A percentile compares a stretch with the other conserved stretches of the same genome.
These are phyloP conservation scores for Deroptyus accipitrinus DNA, from an alignment of 2,113 vertebrate species.

Conservation along the genomic window DNA sequence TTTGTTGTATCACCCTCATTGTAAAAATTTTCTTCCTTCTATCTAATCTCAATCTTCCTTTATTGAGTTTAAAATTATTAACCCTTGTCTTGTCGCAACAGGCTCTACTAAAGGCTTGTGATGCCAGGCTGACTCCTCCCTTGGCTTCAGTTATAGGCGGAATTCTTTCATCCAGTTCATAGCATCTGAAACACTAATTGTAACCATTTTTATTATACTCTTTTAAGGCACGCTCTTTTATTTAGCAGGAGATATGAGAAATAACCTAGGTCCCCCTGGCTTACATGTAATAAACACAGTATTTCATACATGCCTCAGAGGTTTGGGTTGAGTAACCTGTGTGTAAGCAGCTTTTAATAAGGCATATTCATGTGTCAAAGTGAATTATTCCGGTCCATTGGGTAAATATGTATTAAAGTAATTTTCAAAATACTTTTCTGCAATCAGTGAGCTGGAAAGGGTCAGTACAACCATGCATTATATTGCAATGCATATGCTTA, in stretches of 20 bases:
- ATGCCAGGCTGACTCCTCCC: background rate
- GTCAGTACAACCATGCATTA: slow-evolving; percentile 55
- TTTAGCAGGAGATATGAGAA: background rate
- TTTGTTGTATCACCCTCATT: background rate
- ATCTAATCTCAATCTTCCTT: background rate
- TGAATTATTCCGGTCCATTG: slow-evolving; percentile 68
- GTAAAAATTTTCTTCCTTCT: background rate
- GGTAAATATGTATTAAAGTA: slow-evolving; percentile 72
- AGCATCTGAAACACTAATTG: background rate
- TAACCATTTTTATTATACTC: background rate
- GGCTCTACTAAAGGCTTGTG: background rate
- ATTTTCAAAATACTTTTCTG: slow-evolving; percentile 69
- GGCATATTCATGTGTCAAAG: slow-evolving; percentile 31
- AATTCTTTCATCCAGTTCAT: background rate
- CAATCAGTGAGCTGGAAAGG: slow-evolving; percentile 67
- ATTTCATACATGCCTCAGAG: slow-evolving; percentile 35
- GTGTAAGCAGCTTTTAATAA: slow-evolving; percentile 66
- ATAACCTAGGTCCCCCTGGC: slow-evolving; percentile 37
- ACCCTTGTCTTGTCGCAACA: background rate
- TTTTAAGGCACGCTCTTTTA: background rate
- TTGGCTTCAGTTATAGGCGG: background rate
- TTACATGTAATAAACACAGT: slow-evolving; percentile 19
- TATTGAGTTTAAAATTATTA: background rate
- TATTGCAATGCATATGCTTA: slow-evolving; percentile 64
- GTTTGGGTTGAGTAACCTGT: slow-evolving; percentile 35